These are phyloP conservation scores for Leptodactylus fallax DNA, from an alignment of 2,797 vertebrate species.

Conservation along the genomic window DNA sequence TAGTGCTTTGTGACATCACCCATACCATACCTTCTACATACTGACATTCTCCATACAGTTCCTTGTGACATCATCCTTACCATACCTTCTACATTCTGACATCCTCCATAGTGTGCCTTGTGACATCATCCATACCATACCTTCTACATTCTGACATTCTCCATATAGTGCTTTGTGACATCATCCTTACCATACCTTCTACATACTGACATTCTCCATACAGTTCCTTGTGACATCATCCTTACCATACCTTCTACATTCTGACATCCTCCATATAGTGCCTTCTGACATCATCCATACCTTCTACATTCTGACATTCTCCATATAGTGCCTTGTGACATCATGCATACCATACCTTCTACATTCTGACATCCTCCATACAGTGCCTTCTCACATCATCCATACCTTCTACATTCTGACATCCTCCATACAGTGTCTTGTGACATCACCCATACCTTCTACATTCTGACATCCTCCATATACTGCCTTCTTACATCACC, in stretches of 20 bases:
- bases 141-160: too few species aligned
- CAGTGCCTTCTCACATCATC: too few species aligned
- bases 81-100: not conserved
- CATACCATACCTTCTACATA: too few species aligned
- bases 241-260: too few species aligned
- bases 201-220: too few species aligned
- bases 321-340: not conserved
- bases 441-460: too few species aligned
- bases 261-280: not conserved
- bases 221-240: too few species aligned
- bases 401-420: not conserved
- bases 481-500: not conserved
- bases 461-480: not conserved
- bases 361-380: not conserved
- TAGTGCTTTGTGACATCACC: not conserved
- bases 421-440: not conserved
- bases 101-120: too few species aligned
- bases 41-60: not conserved
- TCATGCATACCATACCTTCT: not conserved
- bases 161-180: too few species aligned
- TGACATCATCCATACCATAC: too few species aligned
- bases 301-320: not conserved
- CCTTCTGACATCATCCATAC: not conserved
- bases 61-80: too few species aligned
- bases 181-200: too few species aligned